phyloP scores from a whole-genome alignment of 2,797 vertebrate species.

The Oreochromis grahami region DNA sequence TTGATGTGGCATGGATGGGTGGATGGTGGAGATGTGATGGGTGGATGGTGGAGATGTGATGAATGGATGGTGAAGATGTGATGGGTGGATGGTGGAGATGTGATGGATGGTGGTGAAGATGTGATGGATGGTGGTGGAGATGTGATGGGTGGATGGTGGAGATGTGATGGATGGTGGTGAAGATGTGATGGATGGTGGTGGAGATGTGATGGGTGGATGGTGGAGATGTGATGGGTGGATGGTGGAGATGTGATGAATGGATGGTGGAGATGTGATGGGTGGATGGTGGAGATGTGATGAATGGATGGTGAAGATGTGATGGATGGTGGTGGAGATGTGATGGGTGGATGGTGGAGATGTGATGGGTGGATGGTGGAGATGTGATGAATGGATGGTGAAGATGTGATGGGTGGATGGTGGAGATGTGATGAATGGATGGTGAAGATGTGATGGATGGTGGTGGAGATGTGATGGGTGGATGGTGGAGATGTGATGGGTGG shows the following conservation, averaged over 20 bases:
- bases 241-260: neutral
- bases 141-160: neutral
- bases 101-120: neutral
- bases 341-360: accelerated
- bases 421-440: neutral
- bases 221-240: no score
- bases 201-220: neutral
- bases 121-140: neutral
- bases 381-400: no score
- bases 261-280: no score
- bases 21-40: neutral
- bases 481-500: no score
- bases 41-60: no score
- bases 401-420: neutral
- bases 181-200: no score
- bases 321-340: no score
- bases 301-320: no score
- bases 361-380: neutral
- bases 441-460: neutral
- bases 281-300: no score
- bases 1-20: neutral
- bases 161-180: neutral
- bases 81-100: neutral
- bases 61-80: neutral
- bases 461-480: neutral